phyloP scores from a whole-genome alignment of 1,140 invertebrate genomes.

The Cephus cinctus region DNA sequence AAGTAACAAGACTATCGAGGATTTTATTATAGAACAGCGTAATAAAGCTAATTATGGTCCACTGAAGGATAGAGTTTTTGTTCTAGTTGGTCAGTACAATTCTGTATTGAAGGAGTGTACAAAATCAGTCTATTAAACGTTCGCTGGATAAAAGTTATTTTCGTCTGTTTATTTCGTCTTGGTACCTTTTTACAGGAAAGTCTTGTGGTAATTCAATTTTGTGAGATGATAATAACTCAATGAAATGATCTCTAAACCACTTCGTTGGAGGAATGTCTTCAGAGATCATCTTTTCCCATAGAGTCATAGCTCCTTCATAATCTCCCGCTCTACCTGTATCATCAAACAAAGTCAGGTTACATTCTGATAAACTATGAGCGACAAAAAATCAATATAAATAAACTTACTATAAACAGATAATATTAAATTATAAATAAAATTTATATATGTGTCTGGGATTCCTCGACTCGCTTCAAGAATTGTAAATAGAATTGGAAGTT shows the following conservation, averaged over 20 bases:
- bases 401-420: constrained; percentile 57
- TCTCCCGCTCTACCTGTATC: constrained; percentile 54
- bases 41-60: constrained; percentile 32
- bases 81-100: constrained; percentile 27
- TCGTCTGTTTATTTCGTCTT: too few species aligned
- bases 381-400: constrained; percentile 10
- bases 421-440: constrained; percentile 51
- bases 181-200: too few species aligned
- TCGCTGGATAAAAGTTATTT: too few species aligned
- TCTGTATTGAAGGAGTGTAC: constrained; percentile 28
- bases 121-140: constrained; percentile 31
- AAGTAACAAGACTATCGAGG: constrained; percentile 30
- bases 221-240: constrained; percentile 42
- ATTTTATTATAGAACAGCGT: constrained; percentile 30
- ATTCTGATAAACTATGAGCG: constrained; percentile 4
- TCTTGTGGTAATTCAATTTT: too few species aligned
- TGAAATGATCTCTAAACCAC: constrained; percentile 43
- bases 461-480: constrained; percentile 39
- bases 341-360: constrained; percentile 15
- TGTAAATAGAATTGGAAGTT: constrained; percentile 4
- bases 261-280: constrained; percentile 42
- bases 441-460: constrained; percentile 36
- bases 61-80: constrained; percentile 26
- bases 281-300: constrained; percentile 53
- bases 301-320: constrained; percentile 39